Base-by-base conservation (phyloP, 2,113 vertebrate genomes). In the Nothobranchius kuhntae region DNA sequence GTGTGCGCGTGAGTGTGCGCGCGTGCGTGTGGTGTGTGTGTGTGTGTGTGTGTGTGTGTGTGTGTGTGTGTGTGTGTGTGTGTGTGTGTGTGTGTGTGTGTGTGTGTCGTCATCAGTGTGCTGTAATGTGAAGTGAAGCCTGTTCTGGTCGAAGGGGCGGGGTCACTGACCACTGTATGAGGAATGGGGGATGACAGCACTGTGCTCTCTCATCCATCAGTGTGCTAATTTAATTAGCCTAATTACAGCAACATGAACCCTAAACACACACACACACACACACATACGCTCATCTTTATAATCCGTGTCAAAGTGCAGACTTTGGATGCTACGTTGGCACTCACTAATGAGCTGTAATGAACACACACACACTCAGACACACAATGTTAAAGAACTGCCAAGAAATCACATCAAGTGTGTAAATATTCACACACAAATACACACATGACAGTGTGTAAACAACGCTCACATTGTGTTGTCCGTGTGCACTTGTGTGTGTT, bases 191-290 rank as follows among this genome's bases (percentile, higher is more conserved):
- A 80, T 90, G 92, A 91, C 87, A 85, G 83, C 59, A 57, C 71
- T 56, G 75, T 61, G 82, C 85, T 87, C 89, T 80, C 85, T 90
- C 81, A 84, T 91, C 91, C 91, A 92, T 93, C 89, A 91, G 86
- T 42, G 38, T 59, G 47, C 87, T 92, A 91, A 91, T 93, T 91
- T 89, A 93, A 92, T 93, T 93, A 92, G 89, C 89, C 84, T 92
- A 92, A 92, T 92, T 92, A 89, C 80, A 68, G 36, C 48, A 48
- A 75, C 79, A 64, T 74, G 79, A 76, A 70, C 73, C 67, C 75
- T 58, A 7, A 17, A 56, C 57, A 17, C 76, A 52, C 67, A 21
- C 68, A 63, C 66, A 55, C 62, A 40, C 71, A 60, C 40, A 0
- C 38, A 13, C 50, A 17, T 1, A 9, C n/a, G 21, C 53, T 51